A percentile compares a stretch with the other conserved stretches of the same genome.
phyloP scores from a whole-genome alignment of 1,140 invertebrate species.

The Phenacoccus solenopsis region DNA sequence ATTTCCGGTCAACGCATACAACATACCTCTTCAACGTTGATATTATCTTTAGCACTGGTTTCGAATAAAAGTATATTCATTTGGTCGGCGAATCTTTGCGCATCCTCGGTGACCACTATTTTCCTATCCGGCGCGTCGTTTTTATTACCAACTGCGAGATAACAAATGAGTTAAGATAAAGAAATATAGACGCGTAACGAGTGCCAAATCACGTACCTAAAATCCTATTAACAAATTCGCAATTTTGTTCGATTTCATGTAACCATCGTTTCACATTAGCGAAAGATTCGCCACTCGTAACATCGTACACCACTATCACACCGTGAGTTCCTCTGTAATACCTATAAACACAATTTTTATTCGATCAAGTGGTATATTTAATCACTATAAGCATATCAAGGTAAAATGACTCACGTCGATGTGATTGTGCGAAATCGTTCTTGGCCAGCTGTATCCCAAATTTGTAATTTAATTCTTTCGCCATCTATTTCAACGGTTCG shows the following conservation, averaged over 20 bases:
- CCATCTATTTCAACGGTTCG: slow-evolving; percentile 89
- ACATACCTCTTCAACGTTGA: slow-evolving; percentile 87
- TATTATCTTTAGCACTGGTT: slow-evolving; percentile 97
- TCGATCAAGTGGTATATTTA: neutral
- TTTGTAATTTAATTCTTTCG: slow-evolving; percentile 93
- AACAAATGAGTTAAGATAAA: slow-evolving; percentile 23
- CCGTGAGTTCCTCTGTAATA: slow-evolving; percentile 98
- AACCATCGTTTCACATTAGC: slow-evolving; percentile 96
- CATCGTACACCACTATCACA: slow-evolving; percentile 98
- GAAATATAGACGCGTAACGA: neutral
- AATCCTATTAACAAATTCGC: slow-evolving; percentile 98
- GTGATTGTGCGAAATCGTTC: slow-evolving; percentile 93
- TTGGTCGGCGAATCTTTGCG: slow-evolving; percentile 88
- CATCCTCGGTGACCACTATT: slow-evolving; percentile 94
- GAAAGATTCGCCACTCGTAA: slow-evolving; percentile 96
- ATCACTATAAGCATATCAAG: neutral
- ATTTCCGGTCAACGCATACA: slow-evolving; percentile 36
- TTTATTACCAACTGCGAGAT: slow-evolving; percentile 89
- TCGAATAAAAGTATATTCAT: slow-evolving; percentile 96
- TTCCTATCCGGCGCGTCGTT: slow-evolving; percentile 94
- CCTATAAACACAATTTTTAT: too few relatives aligned
- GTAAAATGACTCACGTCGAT: slow-evolving; percentile 49
- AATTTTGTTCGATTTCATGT: slow-evolving; percentile 98
- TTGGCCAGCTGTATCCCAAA: slow-evolving; percentile 93
- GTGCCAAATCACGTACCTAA: slow-evolving; percentile 51